Percentiles rank a stretch among this genome's conserved stretches.
These are phyloP conservation scores for Tholera decimalis DNA, from an alignment of 2,888 invertebrate genomes.

Conservation along the genomic window DNA sequence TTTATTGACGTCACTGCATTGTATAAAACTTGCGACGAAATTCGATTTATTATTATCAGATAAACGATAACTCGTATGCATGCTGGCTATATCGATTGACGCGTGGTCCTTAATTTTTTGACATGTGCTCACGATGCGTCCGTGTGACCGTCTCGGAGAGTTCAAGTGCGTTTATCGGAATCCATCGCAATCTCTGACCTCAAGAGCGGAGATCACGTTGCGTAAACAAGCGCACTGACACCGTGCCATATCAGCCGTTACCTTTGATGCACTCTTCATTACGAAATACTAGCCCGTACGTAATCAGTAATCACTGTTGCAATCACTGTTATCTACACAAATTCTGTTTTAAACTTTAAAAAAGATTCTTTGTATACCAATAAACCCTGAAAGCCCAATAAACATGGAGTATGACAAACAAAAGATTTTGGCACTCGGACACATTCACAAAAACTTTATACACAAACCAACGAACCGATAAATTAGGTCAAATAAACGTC, in stretches of 20 bases:
- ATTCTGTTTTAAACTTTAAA: not conserved
- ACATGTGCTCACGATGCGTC: slow-evolving; percentile 71
- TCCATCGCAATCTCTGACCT: slow-evolving; percentile 72
- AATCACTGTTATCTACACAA: not conserved
- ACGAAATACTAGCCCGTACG: slow-evolving; percentile 19
- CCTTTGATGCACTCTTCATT: slow-evolving; percentile 53
- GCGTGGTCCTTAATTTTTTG: slow-evolving; percentile 70
- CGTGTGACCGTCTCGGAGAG: slow-evolving; percentile 67
- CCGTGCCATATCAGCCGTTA: slow-evolving; percentile 58
- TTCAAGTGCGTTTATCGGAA: slow-evolving; percentile 75
- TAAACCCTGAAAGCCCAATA: too few relatives aligned
- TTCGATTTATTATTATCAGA: slow-evolving; percentile 60
- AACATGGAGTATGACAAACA: slow-evolving; percentile 45
- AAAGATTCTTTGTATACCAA: slow-evolving; percentile 30
- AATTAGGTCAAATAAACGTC: slow-evolving; percentile 72
- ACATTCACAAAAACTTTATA: slow-evolving; percentile 50
- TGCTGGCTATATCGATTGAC: slow-evolving; percentile 63
- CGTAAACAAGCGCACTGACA: slow-evolving; percentile 64
- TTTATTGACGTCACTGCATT: slow-evolving; percentile 63
- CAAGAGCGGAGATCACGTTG: slow-evolving; percentile 76
- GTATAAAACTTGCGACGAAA: slow-evolving; percentile 55
- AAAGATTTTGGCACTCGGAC: slow-evolving; percentile 45
- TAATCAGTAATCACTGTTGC: slow-evolving; percentile 7
- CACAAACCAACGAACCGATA: slow-evolving; percentile 64
- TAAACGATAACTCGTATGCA: slow-evolving; percentile 53